These are phyloP conservation scores for Ariolimax columbianus DNA, from an alignment of 2,888 invertebrate species.

Conservation along the genomic window DNA sequence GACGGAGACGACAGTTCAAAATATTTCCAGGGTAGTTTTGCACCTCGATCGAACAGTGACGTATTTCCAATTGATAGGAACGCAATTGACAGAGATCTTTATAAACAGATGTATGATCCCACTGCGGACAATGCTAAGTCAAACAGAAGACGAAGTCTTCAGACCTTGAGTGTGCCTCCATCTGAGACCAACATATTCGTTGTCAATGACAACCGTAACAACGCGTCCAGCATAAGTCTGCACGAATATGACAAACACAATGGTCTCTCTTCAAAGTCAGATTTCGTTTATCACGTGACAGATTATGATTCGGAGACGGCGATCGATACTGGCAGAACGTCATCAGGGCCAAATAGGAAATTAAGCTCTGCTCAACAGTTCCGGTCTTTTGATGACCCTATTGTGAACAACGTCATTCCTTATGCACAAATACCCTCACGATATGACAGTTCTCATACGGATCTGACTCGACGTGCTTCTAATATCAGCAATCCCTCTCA, in stretches of 20 bases:
- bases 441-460: background rate
- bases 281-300: constrained; percentile 8
- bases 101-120: constrained; percentile 40
- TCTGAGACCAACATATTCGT: background rate
- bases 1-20: background rate
- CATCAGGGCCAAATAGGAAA: background rate
- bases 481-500: background rate
- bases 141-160: background rate
- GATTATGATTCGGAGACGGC: constrained; percentile 21
- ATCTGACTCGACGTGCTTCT: background rate
- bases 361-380: background rate
- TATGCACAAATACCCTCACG: background rate
- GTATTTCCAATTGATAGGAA: constrained; percentile 39
- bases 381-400: background rate
- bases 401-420: background rate
- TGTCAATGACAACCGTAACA: background rate
- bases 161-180: background rate
- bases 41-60: constrained; percentile 7
- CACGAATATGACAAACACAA: background rate
- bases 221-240: background rate
- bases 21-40: background rate
- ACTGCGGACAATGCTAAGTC: background rate
- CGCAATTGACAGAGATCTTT: constrained; percentile 44
- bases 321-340: background rate
- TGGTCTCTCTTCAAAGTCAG: background rate